These are phyloP conservation scores for Anguilla obscura DNA, from an alignment of 2,797 vertebrate genomes.

Conservation along the genomic window DNA sequence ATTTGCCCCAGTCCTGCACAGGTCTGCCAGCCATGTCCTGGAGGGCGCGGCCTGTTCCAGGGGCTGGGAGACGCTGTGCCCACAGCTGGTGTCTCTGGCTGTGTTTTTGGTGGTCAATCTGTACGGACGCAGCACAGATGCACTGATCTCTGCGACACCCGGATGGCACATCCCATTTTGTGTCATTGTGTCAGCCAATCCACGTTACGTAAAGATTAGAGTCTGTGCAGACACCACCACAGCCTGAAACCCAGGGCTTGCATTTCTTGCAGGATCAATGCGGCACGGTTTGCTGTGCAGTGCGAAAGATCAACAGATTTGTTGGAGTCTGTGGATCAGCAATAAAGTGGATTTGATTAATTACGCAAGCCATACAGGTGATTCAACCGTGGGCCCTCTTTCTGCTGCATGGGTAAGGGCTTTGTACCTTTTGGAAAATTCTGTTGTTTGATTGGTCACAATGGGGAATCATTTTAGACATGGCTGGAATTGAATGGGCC, in stretches of 20 bases:
- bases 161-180: neutral
- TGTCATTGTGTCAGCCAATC: neutral
- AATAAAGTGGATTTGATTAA: conserved; percentile 14
- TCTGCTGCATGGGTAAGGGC: neutral
- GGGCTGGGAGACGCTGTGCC: neutral
- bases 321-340: neutral
- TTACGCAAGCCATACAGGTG: neutral
- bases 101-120: neutral
- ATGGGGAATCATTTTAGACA: neutral
- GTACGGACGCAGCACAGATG: neutral
- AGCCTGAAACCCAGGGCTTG: neutral
- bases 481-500: neutral
- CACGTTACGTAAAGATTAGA: neutral
- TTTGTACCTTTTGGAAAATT: neutral
- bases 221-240: neutral
- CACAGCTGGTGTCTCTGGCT: neutral
- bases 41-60: neutral
- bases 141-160: neutral
- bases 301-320: neutral
- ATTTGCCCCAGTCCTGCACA: neutral
- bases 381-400: neutral
- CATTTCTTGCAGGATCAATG: neutral
- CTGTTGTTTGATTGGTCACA: neutral
- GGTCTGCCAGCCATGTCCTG: neutral
- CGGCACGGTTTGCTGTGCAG: neutral